Base-by-base conservation (phyloP, 2,113 vertebrate species). In the Ranitomeya variabilis region DNA sequence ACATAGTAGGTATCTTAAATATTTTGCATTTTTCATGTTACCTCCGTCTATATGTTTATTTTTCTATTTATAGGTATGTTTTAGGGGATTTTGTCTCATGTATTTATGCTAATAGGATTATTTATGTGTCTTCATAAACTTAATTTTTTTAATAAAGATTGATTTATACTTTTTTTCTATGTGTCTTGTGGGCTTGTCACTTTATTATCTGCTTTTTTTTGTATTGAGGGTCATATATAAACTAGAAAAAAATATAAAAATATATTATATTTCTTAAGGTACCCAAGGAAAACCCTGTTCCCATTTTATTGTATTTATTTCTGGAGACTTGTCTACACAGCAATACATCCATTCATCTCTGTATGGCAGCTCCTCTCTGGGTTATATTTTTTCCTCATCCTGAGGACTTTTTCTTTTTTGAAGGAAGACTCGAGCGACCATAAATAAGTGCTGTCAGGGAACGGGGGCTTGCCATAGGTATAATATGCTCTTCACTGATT, bases 271-370 rank as follows among this genome's bases (percentile, higher is more conserved):
- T 55, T 57, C 54, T 59, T 80, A 0, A 26, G 13, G 78, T 57
- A n/a, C 21, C n/a, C 8, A 74, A 51, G 16, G 71, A 74, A 74
- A 83, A 64, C 5, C 10, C 16, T 5, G 6, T n/a, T 83, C 31
- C 18, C 45, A 62, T 37, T 54, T 69, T 13, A 54, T 54, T 54
- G 81, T 67, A 69, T 52, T 83, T 67, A 69, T 83, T 69, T 26
- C 45, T 0, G 54, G 45, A 12, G 21, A 67, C 37, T 67, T 26
- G 18, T 83, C 26, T 67, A 15, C 31, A n/a, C 62, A 52, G 52
- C 51, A 83, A 54, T 67, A 51, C 81, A 69, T 16, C 19, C 81
- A 83, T 83, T 83, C 81, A 69, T 83, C 81, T 83, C 66, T 62
- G 23, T 54, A 69, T 7, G 52, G 45, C 62, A 69, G 62, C 45